Evolutionary conservation across 2,113 vertebrate species (phyloP), one percentile per base, ranked within the genome.

Genomic region (Microcebus murinus): DNA sequence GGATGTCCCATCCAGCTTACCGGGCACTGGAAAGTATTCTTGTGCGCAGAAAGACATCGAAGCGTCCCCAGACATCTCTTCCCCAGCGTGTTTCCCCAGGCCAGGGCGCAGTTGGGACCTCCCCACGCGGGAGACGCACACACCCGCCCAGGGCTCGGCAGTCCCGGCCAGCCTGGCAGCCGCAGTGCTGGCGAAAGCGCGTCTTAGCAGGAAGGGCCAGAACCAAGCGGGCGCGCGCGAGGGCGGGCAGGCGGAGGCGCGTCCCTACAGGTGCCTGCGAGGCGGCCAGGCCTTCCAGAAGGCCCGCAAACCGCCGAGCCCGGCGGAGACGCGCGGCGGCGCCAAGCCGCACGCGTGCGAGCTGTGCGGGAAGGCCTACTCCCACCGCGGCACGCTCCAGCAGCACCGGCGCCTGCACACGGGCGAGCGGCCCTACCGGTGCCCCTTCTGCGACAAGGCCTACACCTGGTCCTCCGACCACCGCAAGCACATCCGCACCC

Each of bases 391-490:
- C 1, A 99, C 99, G 1, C 98, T 99, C 36, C 99, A 99, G 34
- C 99, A 99, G 96, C 99, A 99, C 97, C 99, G 99, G 96, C 98
- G 99, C 1, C 99, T 98, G 96, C 99, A 99, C 98, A 99, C 99
- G 0, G 99, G 99, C 3, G 99, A 99, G 97, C 99, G 99, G 45
- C 99, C 99, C 74, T 99, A 99, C 87, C 98, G 98, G 84, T 99
- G 99, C 92, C 93, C 97, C 9, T 98, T 99, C 96, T 99, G 99
- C 65, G 99, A 98, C 7, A 99, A 99, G 98, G 98, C 98, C 20
- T 99, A 99, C 97, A 99, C 99, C 90, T 99, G 99, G 61, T 99
- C 99, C 0, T 99, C 99, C 1, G 94, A 88, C 83, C 95, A 93
- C 61, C 67, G 91, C 73, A 93, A 96, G 59, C 94, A 87, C 74